These are phyloP conservation scores for Myrmecophaga tridactyla DNA, from an alignment of 2,113 vertebrate species.

Conservation along the genomic window DNA sequence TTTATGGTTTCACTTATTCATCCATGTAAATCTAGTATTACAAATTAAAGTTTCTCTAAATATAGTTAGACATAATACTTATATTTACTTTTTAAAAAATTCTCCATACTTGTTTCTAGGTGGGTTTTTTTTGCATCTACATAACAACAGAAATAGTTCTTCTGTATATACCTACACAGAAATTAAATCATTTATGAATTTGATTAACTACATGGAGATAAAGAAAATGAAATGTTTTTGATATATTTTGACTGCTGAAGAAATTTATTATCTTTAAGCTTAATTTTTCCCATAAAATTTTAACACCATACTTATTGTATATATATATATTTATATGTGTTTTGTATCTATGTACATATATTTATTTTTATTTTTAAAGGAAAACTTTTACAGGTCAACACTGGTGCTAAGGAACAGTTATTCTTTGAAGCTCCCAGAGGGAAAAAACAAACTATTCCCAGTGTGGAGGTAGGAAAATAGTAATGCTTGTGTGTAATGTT, in stretches of 20 bases:
- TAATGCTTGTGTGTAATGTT: background rate
- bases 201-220: background rate
- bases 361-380: conserved; percentile 83
- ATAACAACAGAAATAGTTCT: background rate
- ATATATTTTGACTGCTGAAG: background rate
- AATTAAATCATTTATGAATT: conserved; percentile 16
- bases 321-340: background rate
- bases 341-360: background rate
- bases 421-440: conserved; percentile 99
- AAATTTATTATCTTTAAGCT: conserved; percentile 28
- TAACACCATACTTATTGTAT: background rate
- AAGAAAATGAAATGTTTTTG: background rate
- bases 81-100: background rate
- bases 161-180: background rate
- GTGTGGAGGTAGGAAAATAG: conserved; percentile 87
- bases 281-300: conserved; percentile 43
- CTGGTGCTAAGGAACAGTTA: conserved; percentile 96
- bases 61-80: background rate
- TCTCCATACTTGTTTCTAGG: background rate
- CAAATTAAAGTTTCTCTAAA: background rate
- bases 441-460: conserved; percentile 93
- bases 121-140: background rate
- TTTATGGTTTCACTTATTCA: conserved; percentile 39
- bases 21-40: background rate
- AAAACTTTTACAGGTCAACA: conserved; percentile 98